Evolutionary conservation across 2,113 vertebrate species (phyloP).

Genomic region (Oenanthe oenanthe): DNA sequence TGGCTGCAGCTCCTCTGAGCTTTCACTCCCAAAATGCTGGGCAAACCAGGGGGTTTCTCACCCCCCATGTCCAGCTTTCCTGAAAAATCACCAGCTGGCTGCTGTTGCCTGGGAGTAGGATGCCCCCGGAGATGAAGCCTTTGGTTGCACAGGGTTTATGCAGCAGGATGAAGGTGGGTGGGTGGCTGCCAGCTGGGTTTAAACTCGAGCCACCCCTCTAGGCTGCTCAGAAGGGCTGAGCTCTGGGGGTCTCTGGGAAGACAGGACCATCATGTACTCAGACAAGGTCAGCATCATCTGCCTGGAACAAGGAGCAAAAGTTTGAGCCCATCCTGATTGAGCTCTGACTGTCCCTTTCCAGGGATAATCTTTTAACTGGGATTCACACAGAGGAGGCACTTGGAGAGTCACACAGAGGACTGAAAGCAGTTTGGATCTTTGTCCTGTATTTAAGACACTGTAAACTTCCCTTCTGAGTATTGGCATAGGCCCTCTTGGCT

Average conservation of each 20-base stretch:
- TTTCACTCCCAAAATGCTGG: not conserved
- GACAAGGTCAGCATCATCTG: accelerated
- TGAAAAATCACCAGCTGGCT: not conserved
- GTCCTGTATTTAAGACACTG: not conserved
- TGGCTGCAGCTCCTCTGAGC: not conserved
- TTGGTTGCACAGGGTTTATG: accelerated
- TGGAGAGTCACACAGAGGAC: not conserved
- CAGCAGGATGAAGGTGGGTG: not conserved
- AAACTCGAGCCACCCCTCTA: not conserved
- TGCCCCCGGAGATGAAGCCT: not conserved
- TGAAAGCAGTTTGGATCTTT: not conserved
- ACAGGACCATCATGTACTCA: accelerated
- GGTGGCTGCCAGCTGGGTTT: not conserved
- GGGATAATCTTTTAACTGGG: not conserved
- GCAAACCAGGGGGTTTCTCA: not conserved
- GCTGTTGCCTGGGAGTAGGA: not conserved
- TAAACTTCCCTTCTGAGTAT: not conserved
- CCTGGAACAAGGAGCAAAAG: not conserved
- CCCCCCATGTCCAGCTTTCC: not conserved
- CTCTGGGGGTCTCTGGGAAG: not conserved
- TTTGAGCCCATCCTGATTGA: accelerated
- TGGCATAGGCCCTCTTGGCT: not conserved
- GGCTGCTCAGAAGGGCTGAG: not conserved
- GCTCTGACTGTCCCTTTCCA: not conserved
- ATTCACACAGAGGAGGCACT: not conserved